Conservation (phyloP, 2,888 invertebrate species). For the Rhagonycha fulva region DNA sequence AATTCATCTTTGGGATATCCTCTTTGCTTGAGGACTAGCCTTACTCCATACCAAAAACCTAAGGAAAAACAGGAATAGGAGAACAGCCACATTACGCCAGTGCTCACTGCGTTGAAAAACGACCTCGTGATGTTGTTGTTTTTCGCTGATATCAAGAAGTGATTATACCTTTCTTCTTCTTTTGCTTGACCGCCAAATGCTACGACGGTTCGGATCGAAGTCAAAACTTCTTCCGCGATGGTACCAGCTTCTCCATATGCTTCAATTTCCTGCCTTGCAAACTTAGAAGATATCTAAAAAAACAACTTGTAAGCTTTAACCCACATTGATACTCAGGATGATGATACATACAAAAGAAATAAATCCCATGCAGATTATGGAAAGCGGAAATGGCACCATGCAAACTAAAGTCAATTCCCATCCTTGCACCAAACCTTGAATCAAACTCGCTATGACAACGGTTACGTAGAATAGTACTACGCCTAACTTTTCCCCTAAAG, state of each 20-base stretch:
- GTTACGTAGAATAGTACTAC: conserved; percentile 73
- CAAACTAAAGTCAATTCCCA: conserved; percentile 83
- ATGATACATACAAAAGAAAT: conserved; percentile 66
- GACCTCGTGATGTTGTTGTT: conserved; percentile 59
- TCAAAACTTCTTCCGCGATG: conserved; percentile 60
- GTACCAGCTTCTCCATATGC: conserved; percentile 70
- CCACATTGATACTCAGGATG: not conserved
- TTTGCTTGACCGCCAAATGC: conserved; percentile 77
- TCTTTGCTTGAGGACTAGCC: conserved; percentile 67
- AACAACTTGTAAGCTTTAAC: not conserved
- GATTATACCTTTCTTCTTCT: conserved; percentile 78
- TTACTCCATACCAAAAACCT: conserved; percentile 81
- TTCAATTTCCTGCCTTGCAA: conserved; percentile 68
- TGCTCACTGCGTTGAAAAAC: conserved; percentile 70
- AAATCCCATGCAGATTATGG: conserved; percentile 66
- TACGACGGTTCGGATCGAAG: conserved; percentile 57
- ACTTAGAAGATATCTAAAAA: conserved; percentile 62
- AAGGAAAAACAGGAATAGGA: conserved; percentile 75
- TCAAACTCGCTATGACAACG: conserved; percentile 69
- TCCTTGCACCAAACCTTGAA: conserved; percentile 73
- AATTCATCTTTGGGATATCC: conserved; percentile 37
- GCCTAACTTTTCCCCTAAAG: conserved; percentile 51
- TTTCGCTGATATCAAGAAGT: conserved; percentile 78
- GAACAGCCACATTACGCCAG: conserved; percentile 75
- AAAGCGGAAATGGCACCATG: conserved; percentile 70